Evolutionary conservation across 1,140 invertebrate species (phyloP).

Genomic region (Papilio helenus): DNA sequence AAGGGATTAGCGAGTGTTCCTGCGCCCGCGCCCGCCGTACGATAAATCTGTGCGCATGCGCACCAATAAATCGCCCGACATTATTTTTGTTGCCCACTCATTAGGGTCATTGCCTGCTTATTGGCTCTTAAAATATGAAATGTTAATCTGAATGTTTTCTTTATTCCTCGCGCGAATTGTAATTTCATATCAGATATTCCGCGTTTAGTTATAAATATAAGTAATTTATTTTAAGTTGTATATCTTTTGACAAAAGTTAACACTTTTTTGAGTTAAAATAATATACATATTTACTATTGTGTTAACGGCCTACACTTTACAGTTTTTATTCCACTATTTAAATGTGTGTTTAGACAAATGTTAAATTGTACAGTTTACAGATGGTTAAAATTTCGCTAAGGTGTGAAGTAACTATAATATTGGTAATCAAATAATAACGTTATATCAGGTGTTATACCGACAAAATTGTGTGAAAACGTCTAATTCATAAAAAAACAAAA

Average conservation of each 20-base stretch:
- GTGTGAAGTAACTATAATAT: too few relatives aligned
- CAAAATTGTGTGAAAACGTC: not conserved
- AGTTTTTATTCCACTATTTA: too few relatives aligned
- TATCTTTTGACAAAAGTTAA: not conserved
- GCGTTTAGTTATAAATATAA: not conserved
- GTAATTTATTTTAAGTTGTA: not conserved
- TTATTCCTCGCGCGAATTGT: slow-evolving; percentile 57
- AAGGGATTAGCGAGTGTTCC: slow-evolving; percentile 68
- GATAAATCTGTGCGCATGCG: slow-evolving; percentile 78
- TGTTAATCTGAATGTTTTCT: slow-evolving; percentile 67
- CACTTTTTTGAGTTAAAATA: not conserved
- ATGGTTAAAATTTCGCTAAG: too few relatives aligned
- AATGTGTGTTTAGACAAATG: too few relatives aligned
- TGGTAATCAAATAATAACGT: too few relatives aligned
- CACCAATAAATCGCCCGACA: slow-evolving; percentile 75
- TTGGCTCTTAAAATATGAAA: slow-evolving; percentile 77
- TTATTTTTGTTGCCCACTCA: slow-evolving; percentile 81
- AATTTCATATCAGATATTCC: slow-evolving; percentile 54
- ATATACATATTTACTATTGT: too few relatives aligned
- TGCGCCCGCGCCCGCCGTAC: slow-evolving; percentile 59
- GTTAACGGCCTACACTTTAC: too few relatives aligned
- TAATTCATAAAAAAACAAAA: not conserved
- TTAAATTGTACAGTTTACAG: too few relatives aligned
- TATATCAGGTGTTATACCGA: too few relatives aligned
- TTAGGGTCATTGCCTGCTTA: slow-evolving; percentile 81